These are phyloP conservation scores for Tenualosa thibaudeaui DNA, from an alignment of 2,797 vertebrate genomes.

Conservation along the genomic window DNA sequence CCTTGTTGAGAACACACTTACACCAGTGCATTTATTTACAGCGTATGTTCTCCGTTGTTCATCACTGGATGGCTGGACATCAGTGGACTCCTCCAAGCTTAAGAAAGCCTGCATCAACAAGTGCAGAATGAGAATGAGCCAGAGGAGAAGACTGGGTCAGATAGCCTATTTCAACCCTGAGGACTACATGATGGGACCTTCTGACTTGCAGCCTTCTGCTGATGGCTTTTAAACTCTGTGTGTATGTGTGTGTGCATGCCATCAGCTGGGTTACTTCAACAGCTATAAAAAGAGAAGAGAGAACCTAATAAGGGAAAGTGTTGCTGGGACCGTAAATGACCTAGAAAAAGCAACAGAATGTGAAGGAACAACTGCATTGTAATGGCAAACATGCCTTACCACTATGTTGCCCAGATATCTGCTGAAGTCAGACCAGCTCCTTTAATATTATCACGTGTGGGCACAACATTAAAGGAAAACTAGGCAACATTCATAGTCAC, in stretches of 20 bases:
- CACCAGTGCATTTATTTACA: conserved; percentile 14
- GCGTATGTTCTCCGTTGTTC: conserved; percentile 59
- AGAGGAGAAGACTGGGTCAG: neutral
- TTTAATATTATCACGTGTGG: too few relatives aligned
- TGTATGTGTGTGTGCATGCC: too few relatives aligned
- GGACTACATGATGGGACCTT: neutral
- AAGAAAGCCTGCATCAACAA: conserved; percentile 63
- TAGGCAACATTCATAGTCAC: too few relatives aligned
- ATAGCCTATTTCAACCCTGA: neutral
- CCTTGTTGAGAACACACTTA: neutral
- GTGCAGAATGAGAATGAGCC: conserved; percentile 52
- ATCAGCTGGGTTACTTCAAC: neutral
- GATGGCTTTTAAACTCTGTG: neutral
- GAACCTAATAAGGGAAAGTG: neutral
- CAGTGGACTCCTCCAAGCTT: conserved; percentile 57
- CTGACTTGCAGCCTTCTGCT: neutral
- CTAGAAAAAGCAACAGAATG: too few relatives aligned
- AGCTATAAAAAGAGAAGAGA: neutral
- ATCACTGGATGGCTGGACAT: conserved; percentile 56
- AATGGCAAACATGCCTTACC: too few relatives aligned
- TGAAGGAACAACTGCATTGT: too few relatives aligned
- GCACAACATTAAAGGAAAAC: too few relatives aligned
- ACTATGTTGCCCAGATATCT: too few relatives aligned
- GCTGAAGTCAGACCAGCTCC: too few relatives aligned
- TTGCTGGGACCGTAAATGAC: neutral